Evolutionary conservation across 2,113 vertebrate species (phyloP), one percentile per base, ranked within the genome.

Genomic region (Peromyscus maniculatus): DNA sequence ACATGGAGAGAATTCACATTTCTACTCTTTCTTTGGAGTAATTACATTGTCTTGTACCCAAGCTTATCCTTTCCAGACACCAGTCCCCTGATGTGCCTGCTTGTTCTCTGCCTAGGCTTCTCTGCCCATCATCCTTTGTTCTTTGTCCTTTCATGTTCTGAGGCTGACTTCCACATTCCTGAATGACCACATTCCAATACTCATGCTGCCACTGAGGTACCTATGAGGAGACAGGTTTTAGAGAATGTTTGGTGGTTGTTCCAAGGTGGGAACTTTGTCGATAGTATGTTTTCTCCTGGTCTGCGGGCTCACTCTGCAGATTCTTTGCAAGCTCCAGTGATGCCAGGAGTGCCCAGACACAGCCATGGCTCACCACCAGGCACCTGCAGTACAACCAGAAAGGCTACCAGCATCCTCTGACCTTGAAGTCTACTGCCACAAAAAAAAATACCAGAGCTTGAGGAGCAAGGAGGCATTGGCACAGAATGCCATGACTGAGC

Each of bases 311-410:
- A 11, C 43, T 74, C 36, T 89, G 36, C 2, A 19, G 55, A n/a
- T 24, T 0, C 0, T 72, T 39, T 21, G 12, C 49, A 39, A 74
- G 36, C 2, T 28, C 36, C 11, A 17, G 15, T 7, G 8, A 59
- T 59, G 52, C 22, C 67, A 74, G 15, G 52, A 74, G 12, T 88
- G 7, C 22, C 36, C 26, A 39, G 22, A 57, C 33, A 55, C 16
- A 4, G 69, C 8, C 67, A 52, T 36, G 33, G 13, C 67, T 88
- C 69, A 57, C 33, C 33, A 55, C 52, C 36, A 19, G 22, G 11
- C 12, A 39, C 17, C 11, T 72, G 5, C 59, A 49, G 11, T 8
- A 8, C 33, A 24, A 59, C 26, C 12, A n/a, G 22, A 19, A 55
- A 57, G 9, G 2, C 2, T 0, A 7, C 24, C 7, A 5, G 7